Evolutionary conservation across 2,888 invertebrate genomes (phyloP).

Genomic region (Euzophera pinguis): DNA sequence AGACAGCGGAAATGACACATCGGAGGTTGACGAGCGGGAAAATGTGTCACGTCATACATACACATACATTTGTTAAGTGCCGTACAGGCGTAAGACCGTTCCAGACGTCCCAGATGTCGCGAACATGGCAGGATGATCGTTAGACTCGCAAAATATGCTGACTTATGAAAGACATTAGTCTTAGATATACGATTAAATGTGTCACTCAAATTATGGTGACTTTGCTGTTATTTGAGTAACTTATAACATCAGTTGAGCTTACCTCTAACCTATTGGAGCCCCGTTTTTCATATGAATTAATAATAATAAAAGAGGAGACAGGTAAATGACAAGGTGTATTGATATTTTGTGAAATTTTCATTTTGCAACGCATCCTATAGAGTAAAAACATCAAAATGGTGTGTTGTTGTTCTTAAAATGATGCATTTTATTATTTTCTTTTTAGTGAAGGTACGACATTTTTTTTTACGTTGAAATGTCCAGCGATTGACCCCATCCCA

Average conservation of each 20-base stretch:
- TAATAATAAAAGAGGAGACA: no score
- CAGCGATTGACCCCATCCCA: no score
- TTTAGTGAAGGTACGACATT: no score
- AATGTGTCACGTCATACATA: constrained; percentile 17
- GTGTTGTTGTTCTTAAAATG: no score
- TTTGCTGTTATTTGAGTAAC: neutral
- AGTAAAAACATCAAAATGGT: no score
- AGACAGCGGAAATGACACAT: constrained; percentile 26
- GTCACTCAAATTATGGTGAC: neutral
- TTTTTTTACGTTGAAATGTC: no score
- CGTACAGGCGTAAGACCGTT: neutral
- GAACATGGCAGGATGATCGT: constrained; percentile 6
- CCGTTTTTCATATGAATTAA: neutral
- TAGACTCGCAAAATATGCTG: constrained; percentile 13
- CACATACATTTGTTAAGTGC: constrained; percentile 8
- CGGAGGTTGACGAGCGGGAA: constrained; percentile 21
- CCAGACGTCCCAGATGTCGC: constrained; percentile 8
- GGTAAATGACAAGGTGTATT: no score
- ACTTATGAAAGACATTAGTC: constrained; percentile 1
- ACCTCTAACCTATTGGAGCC: neutral
- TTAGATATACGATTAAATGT: neutral
- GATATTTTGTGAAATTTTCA: no score
- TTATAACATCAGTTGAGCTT: neutral
- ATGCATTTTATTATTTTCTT: no score
- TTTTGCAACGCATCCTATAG: no score